Conservation (phyloP, 2,113 vertebrate genomes). For the Lepus timidus region DNA sequence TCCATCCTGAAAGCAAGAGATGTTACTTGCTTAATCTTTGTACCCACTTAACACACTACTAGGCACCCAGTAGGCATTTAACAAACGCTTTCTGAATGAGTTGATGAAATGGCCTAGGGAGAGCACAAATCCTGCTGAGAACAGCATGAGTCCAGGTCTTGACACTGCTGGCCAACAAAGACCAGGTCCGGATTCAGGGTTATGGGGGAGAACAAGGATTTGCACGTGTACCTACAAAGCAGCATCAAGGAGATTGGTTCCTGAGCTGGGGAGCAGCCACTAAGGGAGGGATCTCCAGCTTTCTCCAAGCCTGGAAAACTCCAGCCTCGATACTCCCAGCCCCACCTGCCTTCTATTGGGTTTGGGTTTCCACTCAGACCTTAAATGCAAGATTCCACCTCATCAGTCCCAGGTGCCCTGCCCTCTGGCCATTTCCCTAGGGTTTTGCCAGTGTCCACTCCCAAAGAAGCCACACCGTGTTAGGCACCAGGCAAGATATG, state of each 20-base stretch:
- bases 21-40: not conserved
- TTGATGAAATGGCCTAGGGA: not conserved
- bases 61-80: slow-evolving; percentile 54
- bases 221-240: slow-evolving; percentile 24
- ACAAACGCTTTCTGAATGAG: not conserved
- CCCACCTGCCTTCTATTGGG: not conserved
- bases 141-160: not conserved
- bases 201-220: not conserved
- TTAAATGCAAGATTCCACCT: not conserved
- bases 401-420: not conserved
- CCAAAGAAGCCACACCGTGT: not conserved
- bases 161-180: slow-evolving; percentile 22
- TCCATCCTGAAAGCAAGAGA: not conserved
- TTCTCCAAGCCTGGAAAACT: not conserved
- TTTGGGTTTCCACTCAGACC: slow-evolving; percentile 19
- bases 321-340: not conserved
- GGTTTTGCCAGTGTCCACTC: no score
- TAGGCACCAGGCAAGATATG: not conserved
- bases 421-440: not conserved
- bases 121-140: slow-evolving; percentile 33
- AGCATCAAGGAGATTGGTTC: not conserved
- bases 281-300: not conserved
- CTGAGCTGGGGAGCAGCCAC: not conserved
- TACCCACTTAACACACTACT: not conserved
- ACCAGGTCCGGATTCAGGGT: slow-evolving; percentile 23